phyloP scores from a whole-genome alignment of 2,797 vertebrate species.

The Chelidonichthys spinosus region DNA sequence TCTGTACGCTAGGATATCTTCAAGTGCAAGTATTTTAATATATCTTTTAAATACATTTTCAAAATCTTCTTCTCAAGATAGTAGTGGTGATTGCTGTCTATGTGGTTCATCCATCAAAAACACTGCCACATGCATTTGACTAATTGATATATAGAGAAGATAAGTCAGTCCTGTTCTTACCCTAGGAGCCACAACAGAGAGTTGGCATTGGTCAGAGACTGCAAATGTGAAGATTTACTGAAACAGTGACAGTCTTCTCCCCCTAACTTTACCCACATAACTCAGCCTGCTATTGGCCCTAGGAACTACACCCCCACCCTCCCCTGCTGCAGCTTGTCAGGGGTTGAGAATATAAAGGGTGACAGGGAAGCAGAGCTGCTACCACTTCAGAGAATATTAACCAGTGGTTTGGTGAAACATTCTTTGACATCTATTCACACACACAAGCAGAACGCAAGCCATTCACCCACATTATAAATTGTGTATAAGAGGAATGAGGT shows the following conservation, averaged over 20 bases:
- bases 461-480: neutral
- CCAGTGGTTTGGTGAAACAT: conserved; percentile 16
- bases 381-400: conserved; percentile 28
- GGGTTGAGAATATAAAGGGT: conserved; percentile 28
- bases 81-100: too few species aligned
- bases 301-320: conserved; percentile 42
- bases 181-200: conserved; percentile 45
- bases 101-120: neutral
- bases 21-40: too few species aligned
- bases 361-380: conserved; percentile 30
- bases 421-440: conserved; percentile 22
- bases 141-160: conserved; percentile 18
- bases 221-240: conserved; percentile 61
- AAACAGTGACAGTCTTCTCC: conserved; percentile 52
- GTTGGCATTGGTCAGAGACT: conserved; percentile 41
- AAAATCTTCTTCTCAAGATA: too few species aligned
- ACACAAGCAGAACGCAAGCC: conserved; percentile 1
- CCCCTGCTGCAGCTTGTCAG: conserved; percentile 35
- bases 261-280: conserved; percentile 56
- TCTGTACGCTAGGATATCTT: neutral
- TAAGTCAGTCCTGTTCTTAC: conserved; percentile 54
- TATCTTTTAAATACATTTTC: neutral
- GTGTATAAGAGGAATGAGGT: neutral
- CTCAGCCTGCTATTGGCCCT: conserved; percentile 68
- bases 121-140: neutral